These are phyloP conservation scores for Huso huso DNA, from an alignment of 2,797 vertebrate genomes.

Conservation along the genomic window DNA sequence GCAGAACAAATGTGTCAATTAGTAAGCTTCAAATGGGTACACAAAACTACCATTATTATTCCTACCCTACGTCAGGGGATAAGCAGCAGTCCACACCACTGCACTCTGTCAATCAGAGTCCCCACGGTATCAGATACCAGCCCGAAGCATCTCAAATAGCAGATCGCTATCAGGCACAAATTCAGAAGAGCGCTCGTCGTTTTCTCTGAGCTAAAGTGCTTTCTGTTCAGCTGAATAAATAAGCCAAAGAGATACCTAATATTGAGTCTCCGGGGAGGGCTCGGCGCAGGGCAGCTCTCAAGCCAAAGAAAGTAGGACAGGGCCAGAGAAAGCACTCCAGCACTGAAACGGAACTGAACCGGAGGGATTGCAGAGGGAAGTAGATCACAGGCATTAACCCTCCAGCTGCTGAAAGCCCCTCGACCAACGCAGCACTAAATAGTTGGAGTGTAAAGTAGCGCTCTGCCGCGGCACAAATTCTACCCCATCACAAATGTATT, in stretches of 20 bases:
- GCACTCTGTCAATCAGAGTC: constrained; percentile 9
- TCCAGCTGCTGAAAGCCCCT: no score
- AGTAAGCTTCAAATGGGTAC: constrained; percentile 24
- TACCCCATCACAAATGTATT: no score
- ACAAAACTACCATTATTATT: constrained; percentile 19
- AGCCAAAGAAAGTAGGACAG: constrained; percentile 16
- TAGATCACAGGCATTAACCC: no score
- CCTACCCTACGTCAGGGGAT: background rate
- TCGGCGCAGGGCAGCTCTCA: background rate
- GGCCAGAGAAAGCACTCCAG: constrained; percentile 3
- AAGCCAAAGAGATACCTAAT: constrained; percentile 19
- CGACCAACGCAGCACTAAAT: no score
- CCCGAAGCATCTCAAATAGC: constrained; percentile 11
- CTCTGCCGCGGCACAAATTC: no score
- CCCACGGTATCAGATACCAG: constrained; percentile 15
- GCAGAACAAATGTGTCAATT: constrained; percentile 31
- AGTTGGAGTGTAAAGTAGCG: no score
- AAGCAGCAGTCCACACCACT: background rate
- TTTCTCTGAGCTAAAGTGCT: background rate
- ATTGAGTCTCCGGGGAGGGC: constrained; percentile 15
- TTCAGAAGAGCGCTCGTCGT: constrained; percentile 2
- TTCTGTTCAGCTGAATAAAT: constrained; percentile 23
- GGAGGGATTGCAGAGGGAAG: no score
- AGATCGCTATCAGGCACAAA: constrained; percentile 11
- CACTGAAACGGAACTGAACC: no score